Base-by-base conservation (phyloP, 2,888 invertebrate genomes). In the Nomada fabriciana region DNA sequence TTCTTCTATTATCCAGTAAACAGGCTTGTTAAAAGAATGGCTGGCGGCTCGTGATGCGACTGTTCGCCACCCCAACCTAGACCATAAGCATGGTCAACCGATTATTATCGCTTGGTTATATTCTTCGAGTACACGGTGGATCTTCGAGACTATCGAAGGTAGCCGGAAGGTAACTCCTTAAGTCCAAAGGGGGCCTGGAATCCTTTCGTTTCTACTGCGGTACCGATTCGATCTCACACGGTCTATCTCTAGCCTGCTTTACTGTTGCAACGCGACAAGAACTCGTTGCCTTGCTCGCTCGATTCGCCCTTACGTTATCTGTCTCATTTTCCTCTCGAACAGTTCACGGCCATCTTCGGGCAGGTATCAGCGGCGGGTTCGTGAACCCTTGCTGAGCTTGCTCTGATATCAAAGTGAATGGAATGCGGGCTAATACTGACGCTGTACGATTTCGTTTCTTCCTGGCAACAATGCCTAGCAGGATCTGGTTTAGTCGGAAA, bases 121-220 rank as follows among this genome's bases (percentile, higher is more conserved):
- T 82, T 88, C 86, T 65, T 76, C 76, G 71, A 68, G 85, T 72
- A 72, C 85, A 89, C 87, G 72, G 89, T 88, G 82, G 82, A 87
- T 82, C 89, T 82, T 84, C 84, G 78, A 82, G 80, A 83, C 82
- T 85, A 87, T 88, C 86, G 87, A 87, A 82, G 86, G 84, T 85
- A 88, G 88, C 88, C 90, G 89, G 90, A 90, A 91, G 90, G 88
- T 88, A 87, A 84, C 88, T 84, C 76, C 80, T 78, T 73, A 69
- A 75, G 75, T 75, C 75, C 64, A 69, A 80, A 73, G 72, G 61
- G 74, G 74, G 55, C 53, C 55, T 42, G 63, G 70, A 80, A 63
- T 81, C 81, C 81, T 83, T 89, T 80, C 81, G 77, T 78, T 81
- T 81, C 85, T 68, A 81, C 85, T 80, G 68, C 65, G 77, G 67